A percentile compares a stretch with the other conserved stretches of the same genome.
Conservation (phyloP, 2,888 invertebrate species). For the Hetaerina titia region DNA sequence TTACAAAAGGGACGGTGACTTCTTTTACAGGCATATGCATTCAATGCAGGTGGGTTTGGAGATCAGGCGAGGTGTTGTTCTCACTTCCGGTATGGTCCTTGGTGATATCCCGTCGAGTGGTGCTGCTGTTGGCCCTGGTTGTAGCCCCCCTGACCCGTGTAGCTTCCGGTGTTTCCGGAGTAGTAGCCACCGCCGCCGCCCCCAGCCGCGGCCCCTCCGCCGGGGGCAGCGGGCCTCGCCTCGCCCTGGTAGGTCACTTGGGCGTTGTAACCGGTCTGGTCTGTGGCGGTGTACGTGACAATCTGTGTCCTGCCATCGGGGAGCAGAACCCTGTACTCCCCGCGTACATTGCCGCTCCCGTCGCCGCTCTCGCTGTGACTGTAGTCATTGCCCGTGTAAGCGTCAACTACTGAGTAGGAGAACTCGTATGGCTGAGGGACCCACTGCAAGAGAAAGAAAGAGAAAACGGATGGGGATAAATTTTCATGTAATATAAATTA, state of each 20-base stretch:
- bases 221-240: slow-evolving; percentile 70
- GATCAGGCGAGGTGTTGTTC: not conserved
- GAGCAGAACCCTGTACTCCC: slow-evolving; percentile 84
- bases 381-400: slow-evolving; percentile 86
- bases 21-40: not conserved
- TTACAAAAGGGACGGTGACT: slow-evolving; percentile 31
- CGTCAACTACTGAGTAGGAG: slow-evolving; percentile 86
- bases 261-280: slow-evolving; percentile 88
- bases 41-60: not conserved
- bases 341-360: slow-evolving; percentile 81
- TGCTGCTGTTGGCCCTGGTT: not conserved
- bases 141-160: not conserved
- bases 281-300: slow-evolving; percentile 86
- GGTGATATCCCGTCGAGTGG: not conserved
- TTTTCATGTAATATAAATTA: too few relatives aligned
- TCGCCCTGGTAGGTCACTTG: slow-evolving; percentile 82
- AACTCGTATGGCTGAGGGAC: slow-evolving; percentile 76
- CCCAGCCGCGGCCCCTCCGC: not conserved
- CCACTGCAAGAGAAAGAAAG: not conserved
- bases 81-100: slow-evolving; percentile 54
- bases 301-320: slow-evolving; percentile 90
- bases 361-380: slow-evolving; percentile 85
- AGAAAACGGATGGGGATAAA: not conserved
- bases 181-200: not conserved
- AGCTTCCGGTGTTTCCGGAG: not conserved